Conservation (phyloP, 2,888 invertebrate species). For the Ptilodon capucinus region DNA sequence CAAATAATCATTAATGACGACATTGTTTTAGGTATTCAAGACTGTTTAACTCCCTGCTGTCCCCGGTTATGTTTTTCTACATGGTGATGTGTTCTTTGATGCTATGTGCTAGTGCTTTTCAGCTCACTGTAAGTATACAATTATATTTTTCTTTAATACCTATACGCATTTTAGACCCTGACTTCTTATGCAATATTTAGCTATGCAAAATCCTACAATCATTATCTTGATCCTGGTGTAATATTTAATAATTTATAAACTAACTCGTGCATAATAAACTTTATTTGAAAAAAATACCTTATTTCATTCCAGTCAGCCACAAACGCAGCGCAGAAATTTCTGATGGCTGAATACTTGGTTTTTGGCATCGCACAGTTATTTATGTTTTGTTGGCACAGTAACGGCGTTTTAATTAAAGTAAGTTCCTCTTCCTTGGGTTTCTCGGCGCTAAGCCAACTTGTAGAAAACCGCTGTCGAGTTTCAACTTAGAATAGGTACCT, state of each 20-base stretch:
- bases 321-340: conserved; percentile 55
- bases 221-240: too few relatives aligned
- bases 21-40: conserved; percentile 52
- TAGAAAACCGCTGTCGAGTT: background rate
- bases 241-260: too few relatives aligned
- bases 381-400: conserved; percentile 72
- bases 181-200: too few relatives aligned
- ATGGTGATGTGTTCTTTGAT: conserved; percentile 64
- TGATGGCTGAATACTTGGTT: conserved; percentile 66
- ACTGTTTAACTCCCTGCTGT: conserved; percentile 63
- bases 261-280: background rate
- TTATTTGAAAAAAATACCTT: conserved; percentile 1
- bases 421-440: conserved; percentile 9
- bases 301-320: conserved; percentile 49
- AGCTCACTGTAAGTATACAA: conserved; percentile 61
- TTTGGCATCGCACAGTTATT: conserved; percentile 69
- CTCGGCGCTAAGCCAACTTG: background rate
- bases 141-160: too few relatives aligned
- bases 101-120: conserved; percentile 69
- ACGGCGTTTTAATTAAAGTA: conserved; percentile 63
- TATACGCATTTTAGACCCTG: too few relatives aligned
- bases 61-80: conserved; percentile 73
- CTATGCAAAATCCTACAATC: too few relatives aligned
- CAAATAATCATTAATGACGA: background rate
- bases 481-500: background rate